A percentile compares a stretch with the other conserved stretches of the same genome.
Conservation (phyloP, 2,797 vertebrate genomes). For the Pangasius macronema region DNA sequence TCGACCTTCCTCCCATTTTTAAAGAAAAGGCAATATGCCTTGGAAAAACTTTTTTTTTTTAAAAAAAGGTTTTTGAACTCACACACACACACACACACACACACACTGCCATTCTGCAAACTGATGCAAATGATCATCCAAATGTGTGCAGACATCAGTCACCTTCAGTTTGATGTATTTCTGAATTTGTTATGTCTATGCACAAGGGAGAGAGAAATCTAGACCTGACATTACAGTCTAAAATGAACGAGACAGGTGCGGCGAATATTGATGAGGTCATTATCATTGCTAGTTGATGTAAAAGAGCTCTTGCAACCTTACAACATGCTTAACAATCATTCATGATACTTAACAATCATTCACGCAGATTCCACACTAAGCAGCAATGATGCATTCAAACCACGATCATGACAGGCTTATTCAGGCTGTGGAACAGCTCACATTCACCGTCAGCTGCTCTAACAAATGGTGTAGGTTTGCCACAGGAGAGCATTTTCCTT, state of each 20-base stretch:
- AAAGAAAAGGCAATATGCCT: not conserved
- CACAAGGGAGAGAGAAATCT: not conserved
- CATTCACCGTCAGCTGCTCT: not conserved
- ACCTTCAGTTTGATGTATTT: not conserved
- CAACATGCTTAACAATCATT: constrained; percentile 9
- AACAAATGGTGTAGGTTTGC: not conserved
- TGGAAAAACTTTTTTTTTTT: not conserved
- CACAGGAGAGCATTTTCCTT: not conserved
- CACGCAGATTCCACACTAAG: not conserved
- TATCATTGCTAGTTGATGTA: not conserved
- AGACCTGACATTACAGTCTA: not conserved
- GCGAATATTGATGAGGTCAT: constrained; percentile 11
- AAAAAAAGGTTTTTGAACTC: not conserved
- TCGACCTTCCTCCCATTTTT: not conserved
- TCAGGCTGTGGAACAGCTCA: not conserved
- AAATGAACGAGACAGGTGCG: not conserved
- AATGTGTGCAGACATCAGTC: constrained; percentile 4
- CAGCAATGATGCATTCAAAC: constrained; percentile 12
- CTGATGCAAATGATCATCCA: constrained; percentile 1
- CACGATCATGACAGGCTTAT: constrained; percentile 5
- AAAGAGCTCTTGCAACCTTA: not conserved
- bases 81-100: not conserved
- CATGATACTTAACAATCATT: constrained; percentile 4
- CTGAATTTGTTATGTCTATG: not conserved
- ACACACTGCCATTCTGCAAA: not conserved